Evolutionary conservation across 2,113 vertebrate genomes (phyloP), one percentile per base, ranked within the genome.

Genomic region (Mobula birostris): DNA sequence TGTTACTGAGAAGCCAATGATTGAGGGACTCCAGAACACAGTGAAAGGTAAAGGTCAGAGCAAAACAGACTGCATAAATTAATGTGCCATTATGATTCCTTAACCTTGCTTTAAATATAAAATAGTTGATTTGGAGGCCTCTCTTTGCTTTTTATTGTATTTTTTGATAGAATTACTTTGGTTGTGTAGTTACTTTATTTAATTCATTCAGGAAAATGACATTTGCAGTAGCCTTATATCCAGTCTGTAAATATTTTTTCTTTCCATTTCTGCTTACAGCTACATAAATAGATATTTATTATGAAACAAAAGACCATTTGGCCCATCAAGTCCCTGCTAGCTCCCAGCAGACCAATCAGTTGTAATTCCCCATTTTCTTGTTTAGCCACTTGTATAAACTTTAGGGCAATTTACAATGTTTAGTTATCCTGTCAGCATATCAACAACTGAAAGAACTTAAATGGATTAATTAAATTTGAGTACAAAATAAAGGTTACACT

Each of bases 171-270:
- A 61, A 56, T 2, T 82, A 19, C 27, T 56, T 6, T 56, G 36
- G 40, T 56, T 83, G 80, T 83, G 82, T 27, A 85, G 82, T 85
- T 58, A 24, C 21, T 85, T 85, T 85, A 56, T 27, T 85, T 85
- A 56, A 56, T 40, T 83, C 21, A 8, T 58, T 85, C 40, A 85
- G 82, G 11, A 85, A 85, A 85, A 58, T 58, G 27, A 15, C 36
- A 15, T 80, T 80, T 80, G n/a, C 78, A 80, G 32, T 15, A 36
- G 15, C n/a, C 36, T 15, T 40, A 36, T 17, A 15, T 36, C 77
- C 29, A 78, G 12, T 78, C 29, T 11, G 19, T 80, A 80, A 11
- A 27, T 27, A 24, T 24, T 85, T 58, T 24, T 48, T 24, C 70
- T 74, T 2, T 14, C 70, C 21, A 74, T 24, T 24, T 14, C 8